Percentiles rank a stretch among this genome's conserved stretches.
These are phyloP conservation scores for Ditylenchus weischeri DNA, from an alignment of 2,888 invertebrate genomes.

Conservation along the genomic window DNA sequence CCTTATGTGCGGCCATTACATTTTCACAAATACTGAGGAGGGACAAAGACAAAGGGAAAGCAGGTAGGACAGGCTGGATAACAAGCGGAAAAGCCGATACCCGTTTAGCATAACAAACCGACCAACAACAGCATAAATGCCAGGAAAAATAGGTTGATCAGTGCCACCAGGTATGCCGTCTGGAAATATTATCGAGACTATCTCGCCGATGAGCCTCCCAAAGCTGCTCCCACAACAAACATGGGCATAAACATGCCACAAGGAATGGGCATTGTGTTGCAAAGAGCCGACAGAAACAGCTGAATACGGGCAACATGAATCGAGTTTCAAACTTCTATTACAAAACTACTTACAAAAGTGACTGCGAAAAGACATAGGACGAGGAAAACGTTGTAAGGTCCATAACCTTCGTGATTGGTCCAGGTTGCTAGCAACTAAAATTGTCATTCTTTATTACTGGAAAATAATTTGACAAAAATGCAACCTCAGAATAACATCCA, in stretches of 20 bases:
- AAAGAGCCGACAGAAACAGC: slow-evolving; percentile 76
- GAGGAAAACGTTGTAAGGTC: slow-evolving; percentile 82
- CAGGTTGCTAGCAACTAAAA: slow-evolving; percentile 33
- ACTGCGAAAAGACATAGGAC: slow-evolving; percentile 78
- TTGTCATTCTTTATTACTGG: neutral
- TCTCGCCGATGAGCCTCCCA: slow-evolving; percentile 85
- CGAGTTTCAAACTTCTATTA: neutral
- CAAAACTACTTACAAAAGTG: slow-evolving; percentile 73
- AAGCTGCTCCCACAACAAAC: slow-evolving; percentile 87
- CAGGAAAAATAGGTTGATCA: slow-evolving; percentile 73
- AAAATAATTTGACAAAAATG: slow-evolving; percentile 61
- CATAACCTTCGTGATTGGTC: slow-evolving; percentile 61
- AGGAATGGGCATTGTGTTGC: slow-evolving; percentile 93
- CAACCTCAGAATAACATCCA: slow-evolving; percentile 33
- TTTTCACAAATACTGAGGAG: no score
- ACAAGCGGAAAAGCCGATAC: slow-evolving; percentile 9
- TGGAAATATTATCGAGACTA: slow-evolving; percentile 89
- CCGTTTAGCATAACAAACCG: slow-evolving; percentile 27
- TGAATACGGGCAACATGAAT: slow-evolving; percentile 60
- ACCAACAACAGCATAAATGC: slow-evolving; percentile 80
- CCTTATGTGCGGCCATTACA: no score
- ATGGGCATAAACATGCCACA: slow-evolving; percentile 83
- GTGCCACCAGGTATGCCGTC: slow-evolving; percentile 71
- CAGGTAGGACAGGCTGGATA: no score
- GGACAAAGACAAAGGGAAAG: no score